phyloP scores from a whole-genome alignment of 2,797 vertebrate genomes.

The Hemitrygon akajei region DNA sequence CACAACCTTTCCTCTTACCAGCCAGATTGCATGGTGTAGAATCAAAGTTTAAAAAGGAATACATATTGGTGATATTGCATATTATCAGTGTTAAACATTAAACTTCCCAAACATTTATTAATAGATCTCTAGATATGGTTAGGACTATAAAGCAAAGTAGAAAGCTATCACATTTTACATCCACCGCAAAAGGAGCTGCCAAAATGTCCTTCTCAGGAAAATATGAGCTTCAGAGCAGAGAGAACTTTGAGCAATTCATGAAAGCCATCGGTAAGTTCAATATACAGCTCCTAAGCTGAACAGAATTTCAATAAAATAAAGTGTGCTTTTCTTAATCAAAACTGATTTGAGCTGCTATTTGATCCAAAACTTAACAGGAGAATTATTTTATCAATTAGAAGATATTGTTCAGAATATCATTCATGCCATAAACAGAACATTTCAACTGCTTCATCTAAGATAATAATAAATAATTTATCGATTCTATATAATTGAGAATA shows the following conservation, averaged over 20 bases:
- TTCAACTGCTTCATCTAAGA: neutral
- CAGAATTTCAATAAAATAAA: neutral
- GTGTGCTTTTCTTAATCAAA: neutral
- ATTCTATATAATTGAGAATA: neutral
- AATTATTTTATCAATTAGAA: neutral
- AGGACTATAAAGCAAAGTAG: neutral
- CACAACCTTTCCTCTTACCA: neutral
- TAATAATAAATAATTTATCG: neutral
- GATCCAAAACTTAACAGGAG: neutral
- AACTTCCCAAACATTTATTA: neutral
- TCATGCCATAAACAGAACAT: neutral
- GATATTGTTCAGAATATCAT: neutral
- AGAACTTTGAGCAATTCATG: slow-evolving; percentile 13
- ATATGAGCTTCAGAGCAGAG: neutral
- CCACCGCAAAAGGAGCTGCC: neutral
- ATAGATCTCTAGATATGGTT: neutral
- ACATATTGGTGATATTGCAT: neutral
- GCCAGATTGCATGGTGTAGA: neutral
- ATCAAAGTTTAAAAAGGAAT: neutral
- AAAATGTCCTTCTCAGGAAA: slow-evolving; percentile 10
- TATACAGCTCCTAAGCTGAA: neutral
- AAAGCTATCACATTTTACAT: neutral
- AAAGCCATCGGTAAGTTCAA: slow-evolving; percentile 1
- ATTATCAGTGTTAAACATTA: neutral
- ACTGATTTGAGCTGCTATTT: neutral